Conservation (phyloP, 2,888 invertebrate genomes). For the Lithophane leautieri region DNA sequence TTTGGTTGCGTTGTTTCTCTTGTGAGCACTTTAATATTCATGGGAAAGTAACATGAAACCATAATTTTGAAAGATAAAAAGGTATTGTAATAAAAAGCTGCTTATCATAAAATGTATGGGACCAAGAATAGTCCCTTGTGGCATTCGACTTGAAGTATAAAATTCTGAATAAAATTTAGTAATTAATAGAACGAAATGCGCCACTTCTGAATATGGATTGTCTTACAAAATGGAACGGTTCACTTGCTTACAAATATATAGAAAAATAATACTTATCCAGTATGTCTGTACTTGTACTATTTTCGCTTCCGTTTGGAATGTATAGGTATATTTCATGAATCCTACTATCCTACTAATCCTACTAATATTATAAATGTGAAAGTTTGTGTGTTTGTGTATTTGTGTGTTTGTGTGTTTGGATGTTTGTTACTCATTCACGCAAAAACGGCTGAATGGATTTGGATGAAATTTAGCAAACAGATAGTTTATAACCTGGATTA, state of each 20-base stretch:
- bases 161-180: neutral
- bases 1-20: neutral
- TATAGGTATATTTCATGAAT: no score
- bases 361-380: no score
- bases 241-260: neutral
- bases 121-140: conserved; percentile 23
- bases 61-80: conserved; percentile 33
- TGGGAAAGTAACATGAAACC: conserved; percentile 28
- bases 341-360: no score
- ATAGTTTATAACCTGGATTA: no score
- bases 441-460: no score
- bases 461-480: no score
- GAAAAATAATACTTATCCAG: neutral
- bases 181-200: neutral
- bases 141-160: neutral
- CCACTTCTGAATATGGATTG: neutral
- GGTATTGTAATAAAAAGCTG: conserved; percentile 12
- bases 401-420: no score
- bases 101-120: conserved; percentile 21
- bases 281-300: neutral
- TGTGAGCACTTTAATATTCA: conserved; percentile 31
- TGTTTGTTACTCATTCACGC: no score
- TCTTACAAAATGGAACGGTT: neutral
- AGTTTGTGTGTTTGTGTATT: no score
- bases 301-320: no score